Conservation (phyloP, 2,888 invertebrate species). For the Muschampia plurimacula region DNA sequence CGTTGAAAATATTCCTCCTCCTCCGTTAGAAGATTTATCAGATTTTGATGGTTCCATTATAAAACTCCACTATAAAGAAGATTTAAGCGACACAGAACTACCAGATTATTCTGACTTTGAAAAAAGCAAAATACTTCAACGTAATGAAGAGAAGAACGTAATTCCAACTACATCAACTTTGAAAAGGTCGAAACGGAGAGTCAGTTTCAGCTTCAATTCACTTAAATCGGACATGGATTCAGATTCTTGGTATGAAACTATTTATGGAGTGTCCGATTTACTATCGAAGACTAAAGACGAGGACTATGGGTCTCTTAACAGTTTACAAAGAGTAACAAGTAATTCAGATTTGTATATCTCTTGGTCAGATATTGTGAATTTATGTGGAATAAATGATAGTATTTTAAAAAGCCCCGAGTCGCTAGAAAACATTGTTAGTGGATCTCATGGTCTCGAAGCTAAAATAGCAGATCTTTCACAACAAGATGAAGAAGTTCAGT, state of each 20-base stretch:
- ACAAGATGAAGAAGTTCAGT: constrained; percentile 58
- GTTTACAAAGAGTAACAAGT: constrained; percentile 42
- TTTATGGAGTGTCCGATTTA: constrained; percentile 70
- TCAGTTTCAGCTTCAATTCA: constrained; percentile 60
- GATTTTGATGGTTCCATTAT: constrained; percentile 48
- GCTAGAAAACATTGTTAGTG: constrained; percentile 63
- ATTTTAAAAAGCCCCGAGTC: constrained; percentile 57
- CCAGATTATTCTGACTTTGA: constrained; percentile 71
- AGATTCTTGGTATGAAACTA: constrained; percentile 73
- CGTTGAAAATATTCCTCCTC: constrained; percentile 69
- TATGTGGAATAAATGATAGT: constrained; percentile 59
- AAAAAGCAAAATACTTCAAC: constrained; percentile 57
- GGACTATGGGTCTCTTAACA: constrained; percentile 41
- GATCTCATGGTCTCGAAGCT: constrained; percentile 55
- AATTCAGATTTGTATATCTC: constrained; percentile 55
- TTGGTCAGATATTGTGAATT: constrained; percentile 70
- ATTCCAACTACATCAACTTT: constrained; percentile 66
- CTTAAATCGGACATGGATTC: constrained; percentile 53
- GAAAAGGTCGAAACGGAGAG: constrained; percentile 60
- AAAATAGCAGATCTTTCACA: constrained; percentile 57
- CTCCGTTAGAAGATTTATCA: constrained; percentile 59
- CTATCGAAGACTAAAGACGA: constrained; percentile 41
- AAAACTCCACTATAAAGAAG: constrained; percentile 44
- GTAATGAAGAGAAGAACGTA: constrained; percentile 48
- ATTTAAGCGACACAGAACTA: constrained; percentile 59